Evolutionary conservation across 2,797 vertebrate species (phyloP).

Genomic region (Amazona finschi): DNA sequence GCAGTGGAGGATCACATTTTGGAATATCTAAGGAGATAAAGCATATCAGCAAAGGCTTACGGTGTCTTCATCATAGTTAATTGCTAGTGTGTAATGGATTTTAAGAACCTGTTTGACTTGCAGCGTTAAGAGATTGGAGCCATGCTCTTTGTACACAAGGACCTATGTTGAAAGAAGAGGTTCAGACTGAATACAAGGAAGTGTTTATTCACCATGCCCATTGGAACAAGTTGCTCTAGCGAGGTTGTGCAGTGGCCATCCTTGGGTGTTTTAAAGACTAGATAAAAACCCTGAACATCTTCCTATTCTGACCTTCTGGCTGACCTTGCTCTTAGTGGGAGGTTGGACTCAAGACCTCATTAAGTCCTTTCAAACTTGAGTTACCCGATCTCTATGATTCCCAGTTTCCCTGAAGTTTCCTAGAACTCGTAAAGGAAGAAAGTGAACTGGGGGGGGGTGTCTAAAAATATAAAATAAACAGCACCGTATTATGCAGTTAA

Average conservation of each 20-base stretch:
- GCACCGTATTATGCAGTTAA: background rate
- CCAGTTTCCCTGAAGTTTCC: background rate
- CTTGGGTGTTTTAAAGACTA: background rate
- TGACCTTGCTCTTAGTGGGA: background rate
- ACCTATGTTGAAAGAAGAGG: background rate
- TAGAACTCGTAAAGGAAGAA: background rate
- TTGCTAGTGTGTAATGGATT: background rate
- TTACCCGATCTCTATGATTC: background rate
- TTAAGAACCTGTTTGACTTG: background rate
- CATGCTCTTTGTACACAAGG: background rate
- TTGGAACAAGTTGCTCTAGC: background rate
- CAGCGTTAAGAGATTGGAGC: rapidly evolving
- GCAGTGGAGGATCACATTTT: background rate
- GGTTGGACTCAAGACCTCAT: background rate
- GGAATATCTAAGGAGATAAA: background rate
- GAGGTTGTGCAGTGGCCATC: background rate
- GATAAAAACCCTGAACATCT: background rate
- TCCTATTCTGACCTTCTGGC: background rate
- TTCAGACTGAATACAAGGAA: background rate
- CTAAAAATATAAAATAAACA: background rate
- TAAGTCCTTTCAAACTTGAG: background rate
- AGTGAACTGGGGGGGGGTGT: background rate
- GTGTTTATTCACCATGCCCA: background rate
- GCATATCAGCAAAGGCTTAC: background rate
- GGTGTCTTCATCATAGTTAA: background rate